These are phyloP conservation scores for Alectoris magna DNA, from an alignment of 2,797 vertebrate species.

Conservation along the genomic window DNA sequence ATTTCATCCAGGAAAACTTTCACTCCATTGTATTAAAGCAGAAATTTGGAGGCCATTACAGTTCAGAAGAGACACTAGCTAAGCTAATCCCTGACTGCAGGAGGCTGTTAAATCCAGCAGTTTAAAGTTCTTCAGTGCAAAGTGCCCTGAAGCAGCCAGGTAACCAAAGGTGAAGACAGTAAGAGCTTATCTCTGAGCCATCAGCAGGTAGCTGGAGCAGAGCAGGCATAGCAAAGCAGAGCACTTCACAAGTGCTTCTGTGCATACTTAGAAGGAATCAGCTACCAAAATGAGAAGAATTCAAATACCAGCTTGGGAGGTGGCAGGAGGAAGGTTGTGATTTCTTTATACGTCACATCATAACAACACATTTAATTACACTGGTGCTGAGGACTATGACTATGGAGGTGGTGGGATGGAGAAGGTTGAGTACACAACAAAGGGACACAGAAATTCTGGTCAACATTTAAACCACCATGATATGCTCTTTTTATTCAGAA, in stretches of 20 bases:
- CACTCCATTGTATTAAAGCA: background rate
- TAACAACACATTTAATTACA: background rate
- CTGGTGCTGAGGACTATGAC: background rate
- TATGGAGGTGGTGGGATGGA: background rate
- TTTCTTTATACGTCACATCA: rapidly evolving
- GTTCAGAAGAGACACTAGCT: background rate
- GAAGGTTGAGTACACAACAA: background rate
- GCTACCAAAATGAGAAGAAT: background rate
- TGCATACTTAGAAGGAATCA: background rate
- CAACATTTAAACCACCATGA: background rate
- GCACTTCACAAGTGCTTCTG: background rate
- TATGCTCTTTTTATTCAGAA: background rate
- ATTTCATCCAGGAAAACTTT: background rate
- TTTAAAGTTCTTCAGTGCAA: background rate
- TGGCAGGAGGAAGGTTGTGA: background rate
- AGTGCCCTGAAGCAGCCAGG: background rate
- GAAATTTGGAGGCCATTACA: background rate
- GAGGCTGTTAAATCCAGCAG: background rate
- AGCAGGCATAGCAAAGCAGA: background rate
- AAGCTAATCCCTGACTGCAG: background rate
- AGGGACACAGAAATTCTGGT: background rate
- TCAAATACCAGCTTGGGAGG: background rate
- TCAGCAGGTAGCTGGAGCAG: background rate
- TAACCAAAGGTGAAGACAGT: background rate
- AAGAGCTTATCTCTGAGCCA: background rate